Evolutionary conservation across 2,113 vertebrate species (phyloP).

Genomic region (Cebus imitator): DNA sequence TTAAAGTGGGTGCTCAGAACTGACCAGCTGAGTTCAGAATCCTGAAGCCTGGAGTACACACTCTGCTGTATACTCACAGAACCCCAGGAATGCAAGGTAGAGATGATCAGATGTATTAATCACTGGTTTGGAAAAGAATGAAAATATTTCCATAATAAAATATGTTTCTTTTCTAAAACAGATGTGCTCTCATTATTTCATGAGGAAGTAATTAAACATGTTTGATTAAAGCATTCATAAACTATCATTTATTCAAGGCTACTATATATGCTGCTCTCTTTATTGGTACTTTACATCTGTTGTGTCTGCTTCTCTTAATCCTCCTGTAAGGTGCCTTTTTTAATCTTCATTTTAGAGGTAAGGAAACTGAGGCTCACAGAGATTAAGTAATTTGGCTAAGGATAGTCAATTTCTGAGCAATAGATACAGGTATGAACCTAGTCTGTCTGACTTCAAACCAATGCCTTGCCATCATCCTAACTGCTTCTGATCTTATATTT

Average conservation of each 20-base stretch:
- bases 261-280: conserved; percentile 25
- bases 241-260: conserved; percentile 56
- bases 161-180: conserved; percentile 71
- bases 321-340: neutral
- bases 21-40: neutral
- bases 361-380: conserved; percentile 12
- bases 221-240: conserved; percentile 74
- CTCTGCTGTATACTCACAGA: neutral
- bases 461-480: neutral
- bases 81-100: neutral
- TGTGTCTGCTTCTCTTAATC: neutral
- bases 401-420: neutral
- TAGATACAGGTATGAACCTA: neutral
- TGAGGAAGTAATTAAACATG: conserved; percentile 70
- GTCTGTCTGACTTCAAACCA: neutral
- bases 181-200: conserved; percentile 67
- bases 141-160: conserved; percentile 67
- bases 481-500: neutral
- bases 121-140: conserved; percentile 63
- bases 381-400: neutral
- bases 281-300: neutral
- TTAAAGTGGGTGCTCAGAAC: neutral
- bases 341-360: neutral
- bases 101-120: conserved; percentile 63
- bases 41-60: conserved; percentile 21